These are phyloP conservation scores for Drosophila sordidula DNA, from an alignment of 2,888 invertebrate genomes.

Conservation along the genomic window DNA sequence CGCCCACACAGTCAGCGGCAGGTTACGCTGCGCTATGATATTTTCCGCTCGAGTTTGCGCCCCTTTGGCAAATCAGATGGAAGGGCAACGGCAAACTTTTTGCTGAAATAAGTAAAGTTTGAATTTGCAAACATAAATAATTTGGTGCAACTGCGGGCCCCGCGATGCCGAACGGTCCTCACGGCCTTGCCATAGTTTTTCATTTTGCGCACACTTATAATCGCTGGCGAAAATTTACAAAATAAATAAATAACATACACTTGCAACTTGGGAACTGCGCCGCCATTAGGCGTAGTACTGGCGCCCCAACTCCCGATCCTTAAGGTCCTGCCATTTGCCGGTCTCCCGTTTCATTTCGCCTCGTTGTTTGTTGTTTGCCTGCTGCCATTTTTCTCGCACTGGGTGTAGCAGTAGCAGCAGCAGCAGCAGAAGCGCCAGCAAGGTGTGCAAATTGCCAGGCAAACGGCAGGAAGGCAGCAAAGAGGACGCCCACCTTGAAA, in stretches of 20 bases:
- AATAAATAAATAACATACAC: constrained; percentile 74
- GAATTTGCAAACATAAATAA: constrained; percentile 77
- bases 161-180: constrained; percentile 36
- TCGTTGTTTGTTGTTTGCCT: constrained; percentile 3
- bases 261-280: constrained; percentile 36
- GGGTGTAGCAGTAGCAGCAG: constrained; percentile 21
- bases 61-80: constrained; percentile 24
- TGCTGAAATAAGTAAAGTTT: constrained; percentile 74
- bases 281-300: constrained; percentile 51
- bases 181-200: constrained; percentile 46
- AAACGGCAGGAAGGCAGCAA: constrained; percentile 5
- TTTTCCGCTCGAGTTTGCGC: constrained; percentile 60
- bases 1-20: constrained; percentile 62
- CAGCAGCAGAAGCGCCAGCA: constrained; percentile 33
- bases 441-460: constrained; percentile 35
- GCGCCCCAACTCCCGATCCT: neutral
- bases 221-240: constrained; percentile 70
- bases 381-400: constrained; percentile 12
- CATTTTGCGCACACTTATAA: constrained; percentile 60
- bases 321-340: constrained; percentile 22
- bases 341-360: constrained; percentile 20
- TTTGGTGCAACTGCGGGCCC: constrained; percentile 45
- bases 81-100: constrained; percentile 31
- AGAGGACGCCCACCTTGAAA: constrained; percentile 65
- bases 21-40: constrained; percentile 22